Evolutionary conservation across 30 jellyfish, hydroid and myxozoan species (phyloP), one percentile per base, ranked within the genome.

Genomic region (Hydractinia symbiolongicarpus): DNA sequence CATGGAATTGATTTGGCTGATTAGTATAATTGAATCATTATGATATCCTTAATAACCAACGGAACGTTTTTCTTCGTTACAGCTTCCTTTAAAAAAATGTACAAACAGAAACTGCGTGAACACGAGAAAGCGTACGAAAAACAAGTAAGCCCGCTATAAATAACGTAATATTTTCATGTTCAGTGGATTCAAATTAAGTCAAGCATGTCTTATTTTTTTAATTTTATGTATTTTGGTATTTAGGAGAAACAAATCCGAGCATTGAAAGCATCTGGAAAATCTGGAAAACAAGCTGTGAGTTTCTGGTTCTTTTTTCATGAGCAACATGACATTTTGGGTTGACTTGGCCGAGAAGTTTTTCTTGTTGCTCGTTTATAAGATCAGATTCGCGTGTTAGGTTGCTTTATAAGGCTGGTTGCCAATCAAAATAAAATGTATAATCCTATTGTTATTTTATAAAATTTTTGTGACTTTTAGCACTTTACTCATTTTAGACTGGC

Each of bases 41-140:
- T 13, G 58, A 7, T 50, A 55, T 70, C 7, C 72, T 30, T 30
- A 30, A 30, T 30, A 30, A 30, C 44, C 44, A 30, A 30, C 44
- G 1, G 44, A 30, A 30, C 44, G 44, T 30, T 30, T 30, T 30
- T 30, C 44, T 30, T 30, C 2, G 44, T 79, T 64, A 15, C 62
- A 91, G 98, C 98, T 44, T 91, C 98, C 9, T 94, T 94, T 77
- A 94, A 89, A 80, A 94, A 94, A 71, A 94, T 94, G 99, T 86
- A 84, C 86, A 72, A 89, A n/a, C 97, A 94, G 81, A 94, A 94
- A 58, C 66, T 94, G 52, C 77, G 81, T 6, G 99, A 94, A 61
- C 96, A 87, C 68, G 95, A 94, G 82, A 94, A 94, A 80, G 97
- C 96, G 7, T 94, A 84, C 64, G 97, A 89, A 72, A 85, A 85